Evolutionary conservation across 2,888 invertebrate genomes (phyloP), one percentile per base, ranked within the genome.

Genomic region (Diplolepis rosae): DNA sequence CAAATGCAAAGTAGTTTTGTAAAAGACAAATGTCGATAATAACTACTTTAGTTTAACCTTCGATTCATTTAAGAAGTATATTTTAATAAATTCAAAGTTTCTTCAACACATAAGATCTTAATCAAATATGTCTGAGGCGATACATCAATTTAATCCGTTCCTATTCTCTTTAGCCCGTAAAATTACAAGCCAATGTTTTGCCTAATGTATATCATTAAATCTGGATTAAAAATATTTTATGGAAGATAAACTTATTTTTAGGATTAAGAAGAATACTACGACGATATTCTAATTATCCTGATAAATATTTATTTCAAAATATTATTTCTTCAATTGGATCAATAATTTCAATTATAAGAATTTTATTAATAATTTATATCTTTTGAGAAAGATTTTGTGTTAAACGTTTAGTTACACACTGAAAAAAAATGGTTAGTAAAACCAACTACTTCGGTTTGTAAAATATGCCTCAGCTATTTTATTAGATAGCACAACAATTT

Each of bases 201-300:
- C 22, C 39, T 39, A 42, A 61, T 61, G 24, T 61, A 39, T 39
- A 61, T 61, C 24, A 39, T 61, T 39, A 61, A 61, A 61, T 24
- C 39, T 35, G 39, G 39, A 61, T 61, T 61, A 24, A 35, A 61
- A 61, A 35, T 7, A 24, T 13, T 39, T 61, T 61, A 50, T 22
- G 27, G 13, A 50, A 50, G 27, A 24, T n/a, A 5, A 45, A 45
- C n/a, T 45, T 45, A n/a, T n/a, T n/a, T n/a, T n/a, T n/a, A n/a
- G n/a, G n/a, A n/a, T n/a, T n/a, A n/a, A n/a, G n/a, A n/a, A n/a
- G n/a, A n/a, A n/a, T n/a, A n/a, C n/a, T n/a, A n/a, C n/a, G n/a
- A n/a, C n/a, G n/a, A n/a, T n/a, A n/a, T n/a, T n/a, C n/a, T n/a
- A n/a, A n/a, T n/a, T n/a, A n/a, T n/a, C n/a, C n/a, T n/a, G n/a